phyloP scores from a whole-genome alignment of 2,113 vertebrate genomes.

The Barbus barbus region DNA sequence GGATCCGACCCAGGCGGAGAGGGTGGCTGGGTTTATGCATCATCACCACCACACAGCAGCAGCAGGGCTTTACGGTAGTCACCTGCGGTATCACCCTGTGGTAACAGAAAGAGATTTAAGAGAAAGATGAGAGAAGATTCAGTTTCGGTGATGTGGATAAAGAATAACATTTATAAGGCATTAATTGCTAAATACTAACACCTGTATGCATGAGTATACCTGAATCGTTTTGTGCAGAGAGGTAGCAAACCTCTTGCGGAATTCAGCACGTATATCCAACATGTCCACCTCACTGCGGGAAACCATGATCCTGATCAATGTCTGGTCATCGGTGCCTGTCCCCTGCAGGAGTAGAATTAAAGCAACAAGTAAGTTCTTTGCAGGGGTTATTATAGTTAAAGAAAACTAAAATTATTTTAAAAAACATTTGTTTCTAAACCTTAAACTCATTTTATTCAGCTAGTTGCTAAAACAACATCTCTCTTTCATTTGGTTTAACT shows the following conservation, averaged over 20 bases:
- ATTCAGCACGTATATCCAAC: conserved; percentile 83
- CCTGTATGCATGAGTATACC: conserved; percentile 51
- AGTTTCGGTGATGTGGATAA: not conserved
- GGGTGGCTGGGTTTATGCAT: conserved; percentile 73
- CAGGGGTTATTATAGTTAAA: not conserved
- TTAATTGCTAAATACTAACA: not conserved
- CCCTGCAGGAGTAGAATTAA: conserved; percentile 74
- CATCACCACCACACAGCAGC: conserved; percentile 87
- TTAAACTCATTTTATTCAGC: not conserved
- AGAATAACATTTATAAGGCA: not conserved
- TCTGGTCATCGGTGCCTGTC: conserved; percentile 87
- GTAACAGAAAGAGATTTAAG: not conserved
- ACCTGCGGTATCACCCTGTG: conserved; percentile 85
- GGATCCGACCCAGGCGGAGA: not conserved
- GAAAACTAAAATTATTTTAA: too few species aligned
- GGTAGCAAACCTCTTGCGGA: conserved; percentile 83
- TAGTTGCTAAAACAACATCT: not conserved
- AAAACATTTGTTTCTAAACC: not conserved
- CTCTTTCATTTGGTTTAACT: not conserved
- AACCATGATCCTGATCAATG: conserved; percentile 88
- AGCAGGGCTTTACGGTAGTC: conserved; percentile 89
- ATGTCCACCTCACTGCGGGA: conserved; percentile 90
- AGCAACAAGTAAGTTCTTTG: not conserved
- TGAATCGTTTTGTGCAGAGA: conserved; percentile 79
- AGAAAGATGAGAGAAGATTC: not conserved